Percentiles rank a stretch among this genome's conserved stretches.
Conservation (phyloP, 2,113 vertebrate species). For the Caranx ignobilis region DNA sequence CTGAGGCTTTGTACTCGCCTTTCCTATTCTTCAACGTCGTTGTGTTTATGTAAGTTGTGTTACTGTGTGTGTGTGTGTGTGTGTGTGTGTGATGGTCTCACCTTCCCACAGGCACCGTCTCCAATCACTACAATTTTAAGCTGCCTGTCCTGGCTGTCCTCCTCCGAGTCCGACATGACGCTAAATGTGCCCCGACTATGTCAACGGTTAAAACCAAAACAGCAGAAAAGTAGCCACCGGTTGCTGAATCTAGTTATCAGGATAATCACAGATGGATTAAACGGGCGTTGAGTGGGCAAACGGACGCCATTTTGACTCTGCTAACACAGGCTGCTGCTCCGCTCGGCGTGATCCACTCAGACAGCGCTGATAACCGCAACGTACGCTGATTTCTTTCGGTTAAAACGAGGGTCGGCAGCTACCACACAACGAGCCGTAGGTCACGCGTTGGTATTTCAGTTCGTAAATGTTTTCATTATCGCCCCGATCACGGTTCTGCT, state of each 20-base stretch:
- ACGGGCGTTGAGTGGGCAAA: conserved; percentile 61
- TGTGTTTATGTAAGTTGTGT: too few relatives aligned
- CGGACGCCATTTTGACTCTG: conserved; percentile 86
- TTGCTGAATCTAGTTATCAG: background rate
- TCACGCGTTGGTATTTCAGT: background rate
- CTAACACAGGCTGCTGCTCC: conserved; percentile 21
- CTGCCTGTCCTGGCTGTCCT: conserved; percentile 94
- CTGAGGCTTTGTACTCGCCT: accelerated
- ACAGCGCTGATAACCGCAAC: background rate
- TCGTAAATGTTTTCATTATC: background rate
- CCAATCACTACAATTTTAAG: conserved; percentile 96
- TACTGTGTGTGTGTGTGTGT: too few relatives aligned
- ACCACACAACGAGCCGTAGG: background rate
- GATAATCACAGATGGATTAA: conserved; percentile 76
- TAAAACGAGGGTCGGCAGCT: background rate
- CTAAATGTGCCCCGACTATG: background rate
- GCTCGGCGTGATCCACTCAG: conserved; percentile 28
- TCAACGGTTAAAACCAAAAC: background rate
- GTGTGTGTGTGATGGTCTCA: conserved; percentile 77
- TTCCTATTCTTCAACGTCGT: background rate
- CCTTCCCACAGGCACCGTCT: conserved; percentile 98
- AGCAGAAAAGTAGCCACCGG: background rate
- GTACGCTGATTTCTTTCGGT: background rate
- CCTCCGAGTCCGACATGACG: conserved; percentile 97
- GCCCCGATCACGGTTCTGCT: background rate